Evolutionary conservation across 2,888 invertebrate species (phyloP), one percentile per base, ranked within the genome.

Genomic region (Noctua janthina): DNA sequence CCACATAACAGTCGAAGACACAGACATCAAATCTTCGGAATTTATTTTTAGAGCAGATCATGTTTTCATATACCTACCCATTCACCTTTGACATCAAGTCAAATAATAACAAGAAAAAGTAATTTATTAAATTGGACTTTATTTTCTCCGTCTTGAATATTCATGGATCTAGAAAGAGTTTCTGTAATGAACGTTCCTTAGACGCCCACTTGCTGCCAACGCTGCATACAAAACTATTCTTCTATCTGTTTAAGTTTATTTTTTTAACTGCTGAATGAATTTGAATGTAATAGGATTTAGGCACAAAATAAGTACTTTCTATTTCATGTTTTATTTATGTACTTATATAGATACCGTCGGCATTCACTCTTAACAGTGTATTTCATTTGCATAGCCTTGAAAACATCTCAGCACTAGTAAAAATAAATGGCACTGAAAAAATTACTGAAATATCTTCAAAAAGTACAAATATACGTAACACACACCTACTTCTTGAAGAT

Each of bases 131-230:
- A 78, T 72, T 72, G 1, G 17, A 78, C 8, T 23, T 43, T 23
- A 46, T 62, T 49, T 62, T 62, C 10, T 20, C 23, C 15, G 39
- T 59, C 6, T 46, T 39, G 46, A 67, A 78, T 84, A 81, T 81
- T 78, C 35, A 78, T 67, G 39, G 56, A 71, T 17, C 7, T 39
- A 71, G n/a, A 76, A 76, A 76, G 17, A 35, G 17, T 71, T 66
- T 49, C 3, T 39, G 56, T 51, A 69, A 46, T 70, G 8, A 70
- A 62, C 13, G 3, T 51, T 75, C 66, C 15, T 56, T 7, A 17
- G 20, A 74, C 66, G 59, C 54, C n/a, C 39, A 66, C 62, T n/a
- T 54, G 35, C 83, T 54, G 2, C 29, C 49, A 69, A 64, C 54
- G 13, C 69, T 64, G 76, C 46, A 54, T 75, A 46, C 10, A 46